Evolutionary conservation across 2,797 vertebrate genomes (phyloP).

Genomic region (Streptopelia turtur): DNA sequence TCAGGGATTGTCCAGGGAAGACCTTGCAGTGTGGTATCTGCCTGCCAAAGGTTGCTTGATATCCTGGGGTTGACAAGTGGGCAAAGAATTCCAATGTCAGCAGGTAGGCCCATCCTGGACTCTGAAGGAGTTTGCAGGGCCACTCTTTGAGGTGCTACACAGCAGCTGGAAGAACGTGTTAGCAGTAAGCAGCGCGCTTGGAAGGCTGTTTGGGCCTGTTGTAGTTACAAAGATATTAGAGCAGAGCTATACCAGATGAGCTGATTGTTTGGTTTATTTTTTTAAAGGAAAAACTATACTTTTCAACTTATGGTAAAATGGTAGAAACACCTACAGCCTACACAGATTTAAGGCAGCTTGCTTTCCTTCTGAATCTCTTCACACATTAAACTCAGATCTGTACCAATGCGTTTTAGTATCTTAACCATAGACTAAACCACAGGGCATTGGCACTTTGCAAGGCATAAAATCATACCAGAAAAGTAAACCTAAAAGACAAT

Average conservation of each 20-base stretch:
- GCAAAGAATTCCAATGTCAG: not conserved
- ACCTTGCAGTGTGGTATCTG: not conserved
- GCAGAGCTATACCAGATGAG: not conserved
- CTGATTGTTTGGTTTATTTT: not conserved
- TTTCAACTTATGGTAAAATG: not conserved
- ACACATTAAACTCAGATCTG: conserved; percentile 9
- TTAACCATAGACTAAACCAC: conserved; percentile 10
- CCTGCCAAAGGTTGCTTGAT: not conserved
- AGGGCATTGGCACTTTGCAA: not conserved
- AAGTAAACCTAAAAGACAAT: not conserved
- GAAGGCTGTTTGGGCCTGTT: not conserved
- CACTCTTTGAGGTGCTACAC: not conserved
- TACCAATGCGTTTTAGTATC: not conserved
- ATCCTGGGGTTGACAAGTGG: not conserved
- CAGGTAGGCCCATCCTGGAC: not conserved
- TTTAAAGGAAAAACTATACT: not conserved
- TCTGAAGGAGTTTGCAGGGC: not conserved
- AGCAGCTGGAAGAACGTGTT: not conserved
- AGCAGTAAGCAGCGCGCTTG: not conserved
- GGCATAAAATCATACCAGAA: not conserved
- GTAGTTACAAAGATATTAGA: not conserved
- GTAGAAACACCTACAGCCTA: not conserved
- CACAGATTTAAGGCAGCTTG: not conserved
- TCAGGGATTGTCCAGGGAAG: not conserved
- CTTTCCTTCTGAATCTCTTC: conserved; percentile 26